These are phyloP conservation scores for Sebastes ruberrimus DNA, from an alignment of 2,797 vertebrate genomes.

Conservation along the genomic window DNA sequence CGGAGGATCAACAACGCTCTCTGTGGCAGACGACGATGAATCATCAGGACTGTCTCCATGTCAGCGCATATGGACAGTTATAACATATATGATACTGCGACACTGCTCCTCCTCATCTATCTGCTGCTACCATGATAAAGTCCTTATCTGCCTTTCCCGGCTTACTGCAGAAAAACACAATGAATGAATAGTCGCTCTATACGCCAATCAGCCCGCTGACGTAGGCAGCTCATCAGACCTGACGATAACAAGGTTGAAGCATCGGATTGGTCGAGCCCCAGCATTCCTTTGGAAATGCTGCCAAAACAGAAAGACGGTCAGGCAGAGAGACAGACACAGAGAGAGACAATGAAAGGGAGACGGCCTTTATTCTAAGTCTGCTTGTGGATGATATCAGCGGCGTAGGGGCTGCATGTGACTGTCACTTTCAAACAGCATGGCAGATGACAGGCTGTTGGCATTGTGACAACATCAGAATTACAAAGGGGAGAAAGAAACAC, in stretches of 20 bases:
- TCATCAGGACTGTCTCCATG: conserved; percentile 12
- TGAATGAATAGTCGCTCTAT: conserved; percentile 34
- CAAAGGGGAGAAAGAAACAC: conserved; percentile 61
- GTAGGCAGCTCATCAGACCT: conserved; percentile 35
- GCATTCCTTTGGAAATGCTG: conserved; percentile 52
- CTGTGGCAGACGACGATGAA: conserved; percentile 18
- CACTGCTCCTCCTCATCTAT: not conserved
- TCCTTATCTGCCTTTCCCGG: conserved; percentile 52
- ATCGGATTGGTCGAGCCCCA: conserved; percentile 50
- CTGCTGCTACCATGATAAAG: conserved; percentile 56
- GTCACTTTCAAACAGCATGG: conserved; percentile 67
- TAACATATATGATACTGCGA: not conserved
- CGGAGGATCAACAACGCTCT: not conserved
- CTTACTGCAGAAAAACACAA: conserved; percentile 57
- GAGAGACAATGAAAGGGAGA: conserved; percentile 37
- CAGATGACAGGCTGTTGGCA: conserved; percentile 70
- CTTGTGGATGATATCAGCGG: conserved; percentile 62
- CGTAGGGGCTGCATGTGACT: conserved; percentile 41
- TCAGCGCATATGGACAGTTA: not conserved
- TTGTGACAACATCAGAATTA: conserved; percentile 47
- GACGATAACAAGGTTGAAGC: conserved; percentile 54
- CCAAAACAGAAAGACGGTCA: conserved; percentile 42
- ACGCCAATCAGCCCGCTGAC: conserved; percentile 37
- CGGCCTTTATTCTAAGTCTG: conserved; percentile 46
- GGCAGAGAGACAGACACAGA: conserved; percentile 7